Conservation (phyloP, 1,140 invertebrate species). For the Steinernema khuongi region DNA sequence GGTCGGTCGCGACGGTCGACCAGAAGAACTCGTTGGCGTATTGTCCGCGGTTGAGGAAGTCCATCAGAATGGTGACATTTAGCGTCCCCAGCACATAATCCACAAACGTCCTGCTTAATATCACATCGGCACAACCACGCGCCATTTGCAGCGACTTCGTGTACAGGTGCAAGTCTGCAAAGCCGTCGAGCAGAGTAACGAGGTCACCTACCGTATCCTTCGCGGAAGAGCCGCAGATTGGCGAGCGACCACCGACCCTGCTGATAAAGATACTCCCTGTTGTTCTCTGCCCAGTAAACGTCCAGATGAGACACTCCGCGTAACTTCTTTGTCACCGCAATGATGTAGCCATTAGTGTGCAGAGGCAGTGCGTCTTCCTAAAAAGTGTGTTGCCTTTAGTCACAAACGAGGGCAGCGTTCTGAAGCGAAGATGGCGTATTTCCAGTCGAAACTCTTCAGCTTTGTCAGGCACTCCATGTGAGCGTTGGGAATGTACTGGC, state of each 20-base stretch:
- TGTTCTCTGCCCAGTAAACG: conserved; percentile 5
- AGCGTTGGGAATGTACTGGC: not conserved
- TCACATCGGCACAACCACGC: not conserved
- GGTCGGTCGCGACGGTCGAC: not conserved
- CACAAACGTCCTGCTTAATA: not conserved
- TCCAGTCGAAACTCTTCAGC: not conserved
- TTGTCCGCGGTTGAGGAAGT: not conserved
- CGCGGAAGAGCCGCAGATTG: not conserved
- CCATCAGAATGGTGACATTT: not conserved
- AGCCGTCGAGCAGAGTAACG: not conserved
- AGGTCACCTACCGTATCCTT: not conserved
- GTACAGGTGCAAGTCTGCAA: not conserved
- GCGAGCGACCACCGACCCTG: not conserved
- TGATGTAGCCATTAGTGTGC: conserved; percentile 4
- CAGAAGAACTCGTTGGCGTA: conserved; percentile 10
- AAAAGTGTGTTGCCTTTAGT: not conserved
- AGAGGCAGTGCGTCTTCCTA: conserved; percentile 10
- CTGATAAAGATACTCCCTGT: not conserved
- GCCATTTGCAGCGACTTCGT: conserved; percentile 6
- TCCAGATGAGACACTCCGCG: conserved; percentile 6
- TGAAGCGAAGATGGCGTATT: not conserved
- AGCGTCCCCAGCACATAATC: not conserved
- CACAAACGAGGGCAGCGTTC: not conserved
- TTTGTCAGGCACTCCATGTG: not conserved
- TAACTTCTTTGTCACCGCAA: not conserved